Conservation (phyloP, 2,113 vertebrate genomes). For the Dendropsophus ebraccatus region DNA sequence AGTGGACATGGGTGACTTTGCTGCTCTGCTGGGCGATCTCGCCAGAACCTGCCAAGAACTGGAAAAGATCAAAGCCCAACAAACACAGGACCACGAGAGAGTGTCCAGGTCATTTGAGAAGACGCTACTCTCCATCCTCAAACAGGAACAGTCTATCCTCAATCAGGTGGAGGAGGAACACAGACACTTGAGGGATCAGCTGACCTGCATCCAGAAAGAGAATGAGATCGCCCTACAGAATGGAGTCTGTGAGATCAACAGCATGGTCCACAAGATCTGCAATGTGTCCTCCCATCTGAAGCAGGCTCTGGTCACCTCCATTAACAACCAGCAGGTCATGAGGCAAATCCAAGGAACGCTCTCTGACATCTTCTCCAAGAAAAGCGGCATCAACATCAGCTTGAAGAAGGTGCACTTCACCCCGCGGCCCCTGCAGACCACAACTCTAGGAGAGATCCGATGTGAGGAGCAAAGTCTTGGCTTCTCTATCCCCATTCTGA, state of each 20-base stretch:
- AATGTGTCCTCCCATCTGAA: slow-evolving; percentile 67
- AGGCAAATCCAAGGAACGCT: slow-evolving; percentile 66
- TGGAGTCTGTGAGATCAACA: slow-evolving; percentile 69
- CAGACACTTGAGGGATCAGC: slow-evolving; percentile 67
- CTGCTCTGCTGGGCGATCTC: slow-evolving; percentile 64
- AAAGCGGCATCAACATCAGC: slow-evolving; percentile 67
- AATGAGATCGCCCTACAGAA: slow-evolving; percentile 69
- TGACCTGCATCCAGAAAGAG: slow-evolving; percentile 73
- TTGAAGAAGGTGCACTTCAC: slow-evolving; percentile 75
- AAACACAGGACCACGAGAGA: slow-evolving; percentile 63
- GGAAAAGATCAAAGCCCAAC: slow-evolving; percentile 64
- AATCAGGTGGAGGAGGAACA: slow-evolving; percentile 77
- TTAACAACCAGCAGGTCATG: slow-evolving; percentile 47
- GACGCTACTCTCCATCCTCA: slow-evolving; percentile 69
- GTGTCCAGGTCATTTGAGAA: slow-evolving; percentile 70
- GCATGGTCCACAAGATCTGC: slow-evolving; percentile 66
- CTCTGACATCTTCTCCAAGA: slow-evolving; percentile 70
- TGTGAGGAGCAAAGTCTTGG: slow-evolving; percentile 69
- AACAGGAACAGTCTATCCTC: slow-evolving; percentile 72
- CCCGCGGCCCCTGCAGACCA: slow-evolving; percentile 69
- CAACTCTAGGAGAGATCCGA: slow-evolving; percentile 72
- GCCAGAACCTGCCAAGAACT: slow-evolving; percentile 68
- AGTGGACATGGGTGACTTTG: slow-evolving; percentile 29
- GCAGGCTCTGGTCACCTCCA: slow-evolving; percentile 39
- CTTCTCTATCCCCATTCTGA: slow-evolving; percentile 53